Conservation (phyloP, 2,888 invertebrate genomes). For the Scaptomyza polygonia region DNA sequence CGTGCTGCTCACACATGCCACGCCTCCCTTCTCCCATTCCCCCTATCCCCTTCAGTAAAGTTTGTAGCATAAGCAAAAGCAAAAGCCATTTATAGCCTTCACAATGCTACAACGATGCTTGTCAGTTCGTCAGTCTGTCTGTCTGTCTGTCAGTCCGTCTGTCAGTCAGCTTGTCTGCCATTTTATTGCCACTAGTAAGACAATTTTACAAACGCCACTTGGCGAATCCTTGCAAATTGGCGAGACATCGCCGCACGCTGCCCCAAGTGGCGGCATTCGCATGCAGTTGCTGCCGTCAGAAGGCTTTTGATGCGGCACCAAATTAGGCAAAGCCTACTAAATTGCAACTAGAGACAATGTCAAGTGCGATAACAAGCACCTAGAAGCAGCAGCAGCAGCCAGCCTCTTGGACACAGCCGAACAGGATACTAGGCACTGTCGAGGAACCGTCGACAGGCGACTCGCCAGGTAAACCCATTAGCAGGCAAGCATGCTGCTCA, state of each 20-base stretch:
- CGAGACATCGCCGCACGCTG: constrained; percentile 34
- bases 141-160: constrained; percentile 17
- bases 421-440: constrained; percentile 31
- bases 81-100: constrained; percentile 73
- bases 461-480: constrained; percentile 37
- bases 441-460: constrained; percentile 21
- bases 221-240: constrained; percentile 51
- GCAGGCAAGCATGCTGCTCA: constrained; percentile 1
- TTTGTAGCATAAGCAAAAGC: constrained; percentile 28
- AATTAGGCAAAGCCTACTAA: constrained; percentile 49
- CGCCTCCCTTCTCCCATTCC: not conserved
- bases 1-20: constrained; percentile 49
- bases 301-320: constrained; percentile 30
- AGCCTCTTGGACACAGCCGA: constrained; percentile 15
- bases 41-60: constrained; percentile 7
- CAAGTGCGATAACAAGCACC: constrained; percentile 49
- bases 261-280: constrained; percentile 20
- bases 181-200: constrained; percentile 76
- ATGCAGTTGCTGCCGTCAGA: constrained; percentile 22
- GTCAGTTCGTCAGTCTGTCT: constrained; percentile 32
- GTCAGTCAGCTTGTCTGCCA: constrained; percentile 50
- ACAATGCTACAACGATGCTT: constrained; percentile 48
- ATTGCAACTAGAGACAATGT: constrained; percentile 62
- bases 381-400: not conserved
- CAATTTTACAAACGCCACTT: constrained; percentile 64